Base-by-base conservation (phyloP, 1,140 invertebrate species). In the Drosophila athabasca region DNA sequence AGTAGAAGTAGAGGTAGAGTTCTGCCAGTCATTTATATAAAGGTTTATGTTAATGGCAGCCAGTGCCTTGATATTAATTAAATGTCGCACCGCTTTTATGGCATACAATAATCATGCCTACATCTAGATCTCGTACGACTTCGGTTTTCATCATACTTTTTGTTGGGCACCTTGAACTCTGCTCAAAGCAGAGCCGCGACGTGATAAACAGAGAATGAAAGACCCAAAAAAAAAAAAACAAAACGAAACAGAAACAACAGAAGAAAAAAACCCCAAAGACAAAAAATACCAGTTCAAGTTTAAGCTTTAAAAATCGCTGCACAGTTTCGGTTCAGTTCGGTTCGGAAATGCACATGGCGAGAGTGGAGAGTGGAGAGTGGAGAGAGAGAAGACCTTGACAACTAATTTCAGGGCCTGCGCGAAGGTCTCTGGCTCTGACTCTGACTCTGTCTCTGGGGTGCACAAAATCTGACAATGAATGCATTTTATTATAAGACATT, bases 261-360 rank as follows among this genome's bases (percentile, higher is more conserved):
- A 58, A 72, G 85, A 81, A 80, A 72, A 85, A 81, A 80, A 70
- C 41, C 60, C 69, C 69, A 57, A 64, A 73, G 58, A 55, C 53
- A 17, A 79, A 85, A 39, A 79, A 83, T 83, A 76, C 71, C 83
- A 87, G 83, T 87, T 87, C 82, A 85, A 87, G 82, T 85, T 87
- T 76, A 81, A 74, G 72, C 65, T 75, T 70, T 35, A 69, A 74
- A 74, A 74, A 74, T 75, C 35, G 44, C 53, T 74, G 68, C 46
- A 64, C 53, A 45, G 24, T 22, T 22, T 22, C 54, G 24, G 17
- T n/a, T 31, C 57, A 61, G 62, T 46, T 68, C 55, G 45, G 67
- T 58, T 82, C 83, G 66, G 75, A 88, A 88, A 88, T 88, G 82
- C 83, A 85, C 50, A 60, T 46, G 66, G 48, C 51, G 51, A 62